A percentile compares a stretch with the other conserved stretches of the same genome.
Evolutionary conservation across 2,113 vertebrate genomes (phyloP).

Genomic region (Dissostichus mawsoni): DNA sequence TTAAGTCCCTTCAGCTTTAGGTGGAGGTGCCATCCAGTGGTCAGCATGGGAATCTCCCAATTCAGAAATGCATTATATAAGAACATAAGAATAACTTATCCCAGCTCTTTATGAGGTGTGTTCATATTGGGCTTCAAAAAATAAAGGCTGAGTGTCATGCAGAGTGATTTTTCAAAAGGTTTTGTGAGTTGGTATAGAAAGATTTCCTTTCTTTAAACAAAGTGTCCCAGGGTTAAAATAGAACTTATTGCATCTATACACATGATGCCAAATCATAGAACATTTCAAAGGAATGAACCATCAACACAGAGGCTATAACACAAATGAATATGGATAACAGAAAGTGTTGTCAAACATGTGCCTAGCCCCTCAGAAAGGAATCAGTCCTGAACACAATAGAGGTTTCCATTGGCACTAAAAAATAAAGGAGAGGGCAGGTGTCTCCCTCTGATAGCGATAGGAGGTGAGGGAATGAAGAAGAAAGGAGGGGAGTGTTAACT

Average conservation of each 20-base stretch:
- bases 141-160: background rate
- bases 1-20: conserved; percentile 4
- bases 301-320: background rate
- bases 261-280: background rate
- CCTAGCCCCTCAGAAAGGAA: background rate
- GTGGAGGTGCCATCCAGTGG: conserved; percentile 43
- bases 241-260: background rate
- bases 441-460: conserved; percentile 30
- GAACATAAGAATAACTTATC: background rate
- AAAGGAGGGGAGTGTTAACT: conserved; percentile 26
- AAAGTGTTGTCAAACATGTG: background rate
- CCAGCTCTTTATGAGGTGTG: background rate
- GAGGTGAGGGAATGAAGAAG: conserved; percentile 35
- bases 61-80: conserved; percentile 14
- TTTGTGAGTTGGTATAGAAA: background rate
- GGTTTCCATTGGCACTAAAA: conserved; percentile 30
- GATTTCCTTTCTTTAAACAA: background rate
- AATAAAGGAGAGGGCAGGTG: conserved; percentile 40
- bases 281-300: background rate
- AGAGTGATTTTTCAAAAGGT: background rate
- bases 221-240: background rate
- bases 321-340: background rate
- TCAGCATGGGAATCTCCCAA: conserved; percentile 1
- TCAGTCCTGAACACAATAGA: conserved; percentile 11
- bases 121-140: background rate